Percentiles rank a stretch among this genome's conserved stretches.
These are phyloP conservation scores for Muscicapa adusta DNA, from an alignment of 2,113 vertebrate species.

Conservation along the genomic window DNA sequence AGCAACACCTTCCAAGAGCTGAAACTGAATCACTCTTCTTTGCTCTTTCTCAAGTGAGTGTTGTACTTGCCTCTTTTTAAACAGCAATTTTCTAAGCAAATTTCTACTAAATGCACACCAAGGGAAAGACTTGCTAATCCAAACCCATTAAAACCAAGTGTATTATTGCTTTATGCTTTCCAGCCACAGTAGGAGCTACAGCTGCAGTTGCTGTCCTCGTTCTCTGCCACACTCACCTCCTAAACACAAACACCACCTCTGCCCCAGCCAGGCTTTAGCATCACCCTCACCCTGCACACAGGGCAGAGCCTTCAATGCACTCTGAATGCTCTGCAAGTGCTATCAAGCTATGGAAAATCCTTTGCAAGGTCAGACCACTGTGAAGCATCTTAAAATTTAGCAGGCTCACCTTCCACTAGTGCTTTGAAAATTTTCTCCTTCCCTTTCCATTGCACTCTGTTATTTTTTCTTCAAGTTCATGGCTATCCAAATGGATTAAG, in stretches of 20 bases:
- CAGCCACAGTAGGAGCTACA: neutral
- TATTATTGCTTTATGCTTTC: neutral
- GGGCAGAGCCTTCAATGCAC: neutral
- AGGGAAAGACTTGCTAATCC: neutral
- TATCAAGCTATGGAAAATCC: neutral
- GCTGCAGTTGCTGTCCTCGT: neutral
- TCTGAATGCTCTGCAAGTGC: neutral
- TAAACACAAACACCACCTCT: neutral
- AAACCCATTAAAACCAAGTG: neutral
- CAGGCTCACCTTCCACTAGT: neutral
- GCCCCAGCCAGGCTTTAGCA: neutral
- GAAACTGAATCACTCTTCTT: neutral
- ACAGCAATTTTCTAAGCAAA: neutral
- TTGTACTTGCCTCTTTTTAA: neutral
- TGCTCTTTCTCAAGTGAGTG: neutral
- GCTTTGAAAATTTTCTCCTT: neutral
- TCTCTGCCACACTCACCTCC: neutral
- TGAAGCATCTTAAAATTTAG: neutral
- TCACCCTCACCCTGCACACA: neutral
- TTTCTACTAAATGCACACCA: neutral
- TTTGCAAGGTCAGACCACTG: neutral
- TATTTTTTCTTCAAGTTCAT: neutral
- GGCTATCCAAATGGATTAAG: neutral
- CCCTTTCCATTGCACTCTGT: accelerated
- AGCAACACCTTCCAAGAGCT: neutral